Evolutionary conservation across 1,140 invertebrate species (phyloP), one percentile per base, ranked within the genome.

Genomic region (Sminthurinus signatus): DNA sequence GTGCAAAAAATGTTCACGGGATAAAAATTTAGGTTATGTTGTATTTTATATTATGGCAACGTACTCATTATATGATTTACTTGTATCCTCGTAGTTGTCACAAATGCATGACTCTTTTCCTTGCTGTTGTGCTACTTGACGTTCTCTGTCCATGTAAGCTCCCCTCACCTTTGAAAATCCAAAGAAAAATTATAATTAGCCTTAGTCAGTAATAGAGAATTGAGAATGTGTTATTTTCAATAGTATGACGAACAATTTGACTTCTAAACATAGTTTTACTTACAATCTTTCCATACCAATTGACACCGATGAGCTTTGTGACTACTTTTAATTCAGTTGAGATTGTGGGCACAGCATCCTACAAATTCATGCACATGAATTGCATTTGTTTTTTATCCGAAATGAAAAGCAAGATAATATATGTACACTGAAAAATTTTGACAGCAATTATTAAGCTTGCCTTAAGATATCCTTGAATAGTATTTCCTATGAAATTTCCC

Each of bases 61-160:
- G 66, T 51, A 75, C 75, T 56, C 62, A 61, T 74, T 69, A 52
- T 76, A 77, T 19, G 74, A 73, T 19, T 27, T 21, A 17, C 58
- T 65, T 1, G 76, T 77, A 12, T 59, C 71, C 64, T 72, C 72
- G 54, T 75, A 77, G 10, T 67, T 67, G 27, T 73, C 67, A 36
- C 74, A 73, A 36, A 75, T 69, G 1, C 75, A 74, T 51, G 74
- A 73, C 0, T 64, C 60, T 19, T 55, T 52, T 1, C 66, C 65
- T 14, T 60, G 23, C 54, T 65, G 32, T 12, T n/a, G 2, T 2
- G 75, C 74, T n/a, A 69, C 19, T 48, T 62, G 32, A 3, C 61
- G 0, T 58, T 73, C 69, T 23, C 71, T 62, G 25, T 84, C 82
- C 65, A 78, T 71, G 71, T 78, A 78, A 2, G 77, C 77, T 25